Percentiles rank a stretch among this genome's conserved stretches.
These are phyloP conservation scores for Drosophila colorata DNA, from an alignment of 2,888 invertebrate species.

Conservation along the genomic window DNA sequence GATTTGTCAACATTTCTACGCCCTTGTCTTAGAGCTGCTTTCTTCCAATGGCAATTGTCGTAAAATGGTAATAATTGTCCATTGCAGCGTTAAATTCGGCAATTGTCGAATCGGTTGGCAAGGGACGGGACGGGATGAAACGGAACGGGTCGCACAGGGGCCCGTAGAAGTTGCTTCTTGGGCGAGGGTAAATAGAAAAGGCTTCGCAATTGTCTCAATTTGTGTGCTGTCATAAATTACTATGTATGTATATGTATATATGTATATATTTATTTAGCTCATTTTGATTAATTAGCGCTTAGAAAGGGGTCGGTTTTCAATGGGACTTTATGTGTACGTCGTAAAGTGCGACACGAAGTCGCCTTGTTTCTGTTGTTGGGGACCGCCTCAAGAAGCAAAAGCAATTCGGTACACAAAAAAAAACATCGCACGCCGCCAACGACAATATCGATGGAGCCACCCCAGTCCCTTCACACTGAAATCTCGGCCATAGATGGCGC, in stretches of 20 bases:
- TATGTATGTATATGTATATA: conserved; percentile 19
- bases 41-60: conserved; percentile 70
- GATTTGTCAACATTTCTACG: conserved; percentile 70
- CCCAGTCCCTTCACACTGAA: conserved; percentile 47
- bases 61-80: conserved; percentile 83
- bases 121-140: conserved; percentile 10
- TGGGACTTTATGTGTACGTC: conserved; percentile 12
- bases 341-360: conserved; percentile 22
- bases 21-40: conserved; percentile 36
- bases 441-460: conserved; percentile 43
- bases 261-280: conserved; percentile 57
- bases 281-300: conserved; percentile 66
- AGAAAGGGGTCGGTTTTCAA: conserved; percentile 34
- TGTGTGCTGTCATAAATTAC: conserved; percentile 59
- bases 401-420: conserved; percentile 30
- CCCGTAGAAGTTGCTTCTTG: conserved; percentile 35
- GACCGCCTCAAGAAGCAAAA: conserved; percentile 23
- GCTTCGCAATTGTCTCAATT: conserved; percentile 60
- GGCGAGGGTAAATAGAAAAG: conserved; percentile 23
- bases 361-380: conserved; percentile 10
- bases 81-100: conserved; percentile 83
- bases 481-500: conserved; percentile 83
- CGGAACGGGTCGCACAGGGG: conserved; percentile 1
- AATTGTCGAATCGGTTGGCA: conserved; percentile 54
- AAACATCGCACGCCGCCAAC: conserved; percentile 37